Base-by-base conservation (phyloP, 2,113 vertebrate genomes). In the Hystrix cristata region DNA sequence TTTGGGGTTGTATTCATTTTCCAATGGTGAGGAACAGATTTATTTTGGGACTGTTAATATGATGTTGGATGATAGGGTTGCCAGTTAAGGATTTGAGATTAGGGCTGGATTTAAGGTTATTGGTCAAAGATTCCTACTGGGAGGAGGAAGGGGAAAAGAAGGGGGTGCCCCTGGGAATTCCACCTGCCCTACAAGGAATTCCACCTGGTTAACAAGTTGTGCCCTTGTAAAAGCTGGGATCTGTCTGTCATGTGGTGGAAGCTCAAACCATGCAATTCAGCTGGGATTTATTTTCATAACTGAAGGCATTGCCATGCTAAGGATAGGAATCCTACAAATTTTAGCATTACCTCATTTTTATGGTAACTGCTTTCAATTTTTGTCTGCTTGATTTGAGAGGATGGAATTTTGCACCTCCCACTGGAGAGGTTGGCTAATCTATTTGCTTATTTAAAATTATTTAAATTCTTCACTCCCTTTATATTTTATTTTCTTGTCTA, bases 361-460 rank as follows among this genome's bases (percentile, higher is more conserved):
- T 38, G 16, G 59, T 64, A 93, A 91, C 25, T 83, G 25, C 21
- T 94, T 97, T 79, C 29, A 92, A 38, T 46, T 60, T 96, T 92
- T 90, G 18, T 78, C 25, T 95, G 14, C 25, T 90, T 87, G 76
- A 81, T 76, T 83, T 88, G 85, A 92, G 80, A 96, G 38, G 29
- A 85, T 84, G 5, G 59, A 88, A 94, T 85, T 90, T 51, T 34
- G 38, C 9, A 71, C 23, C 13, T 62, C 69, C 62, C 34, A 59
- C 31, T 87, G 29, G 34, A 92, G 65, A 96, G 25, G 71, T 92
- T n/a, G 76, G 78, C 71, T 96, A 87, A 92, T 95, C 78, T 97
- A 67, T 91, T 84, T 53, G 38, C 51, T 96, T 89, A 91, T 84
- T 90, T 91, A 93, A 94, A 96, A 90, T 87, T 87, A 94, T 90